A percentile compares a stretch with the other conserved stretches of the same genome.
These are phyloP conservation scores for Decapterus maruadsi DNA, from an alignment of 2,797 vertebrate genomes.

Conservation along the genomic window DNA sequence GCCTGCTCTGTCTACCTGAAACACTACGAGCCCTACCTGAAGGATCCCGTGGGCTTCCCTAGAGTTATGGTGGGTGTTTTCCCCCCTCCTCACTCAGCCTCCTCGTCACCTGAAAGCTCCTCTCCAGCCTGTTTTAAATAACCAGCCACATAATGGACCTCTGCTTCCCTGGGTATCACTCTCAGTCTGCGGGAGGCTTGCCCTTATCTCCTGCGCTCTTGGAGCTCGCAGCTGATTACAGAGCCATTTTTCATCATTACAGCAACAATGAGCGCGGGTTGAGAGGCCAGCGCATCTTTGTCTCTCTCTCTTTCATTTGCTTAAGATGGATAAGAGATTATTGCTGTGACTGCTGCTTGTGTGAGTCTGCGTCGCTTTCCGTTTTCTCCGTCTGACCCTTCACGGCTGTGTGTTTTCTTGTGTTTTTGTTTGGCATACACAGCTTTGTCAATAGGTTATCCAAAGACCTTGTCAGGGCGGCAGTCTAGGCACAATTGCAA, in stretches of 20 bases:
- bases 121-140: conserved; percentile 53
- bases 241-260: conserved; percentile 77
- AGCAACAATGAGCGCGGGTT: conserved; percentile 60
- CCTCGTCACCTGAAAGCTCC: conserved; percentile 33
- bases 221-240: conserved; percentile 60
- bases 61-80: conserved; percentile 89
- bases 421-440: conserved; percentile 69
- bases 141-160: conserved; percentile 53
- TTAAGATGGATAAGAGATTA: conserved; percentile 65
- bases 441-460: conserved; percentile 86
- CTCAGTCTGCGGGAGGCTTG: conserved; percentile 51
- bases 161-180: conserved; percentile 54
- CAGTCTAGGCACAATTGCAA: conserved; percentile 76
- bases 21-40: conserved; percentile 92
- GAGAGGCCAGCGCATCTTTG: conserved; percentile 62
- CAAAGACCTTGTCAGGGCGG: conserved; percentile 81
- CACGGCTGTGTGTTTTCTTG: conserved; percentile 40
- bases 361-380: conserved; percentile 29
- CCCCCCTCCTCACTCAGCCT: conserved; percentile 4
- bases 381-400: conserved; percentile 46
- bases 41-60: conserved; percentile 92
- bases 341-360: conserved; percentile 28
- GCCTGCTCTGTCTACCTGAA: conserved; percentile 89
- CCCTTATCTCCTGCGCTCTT: conserved; percentile 55
- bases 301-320: conserved; percentile 63